Conservation (phyloP, 1,140 invertebrate genomes). For the Lepidostoma basale region DNA sequence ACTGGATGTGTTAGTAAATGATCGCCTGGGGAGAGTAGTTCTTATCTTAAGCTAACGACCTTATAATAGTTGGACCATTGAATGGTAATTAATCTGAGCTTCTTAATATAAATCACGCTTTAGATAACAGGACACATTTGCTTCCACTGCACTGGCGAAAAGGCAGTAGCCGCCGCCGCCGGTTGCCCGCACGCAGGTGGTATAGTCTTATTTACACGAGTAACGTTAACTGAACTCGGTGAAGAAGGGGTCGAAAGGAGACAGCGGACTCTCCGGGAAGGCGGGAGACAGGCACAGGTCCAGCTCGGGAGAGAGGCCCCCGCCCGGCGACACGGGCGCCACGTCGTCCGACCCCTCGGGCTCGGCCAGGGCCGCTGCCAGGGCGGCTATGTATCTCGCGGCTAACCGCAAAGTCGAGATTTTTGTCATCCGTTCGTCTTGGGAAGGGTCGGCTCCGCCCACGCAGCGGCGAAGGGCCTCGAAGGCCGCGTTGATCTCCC, state of each 20-base stretch:
- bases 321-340: constrained; percentile 35
- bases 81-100: too few relatives aligned
- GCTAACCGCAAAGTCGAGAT: constrained; percentile 84
- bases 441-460: constrained; percentile 60
- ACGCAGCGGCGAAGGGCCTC: constrained; percentile 78
- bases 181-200: too few relatives aligned
- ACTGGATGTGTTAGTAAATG: too few relatives aligned
- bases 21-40: too few relatives aligned
- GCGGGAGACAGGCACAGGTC: constrained; percentile 48
- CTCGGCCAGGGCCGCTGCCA: constrained; percentile 40
- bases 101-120: too few relatives aligned
- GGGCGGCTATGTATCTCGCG: constrained; percentile 78
- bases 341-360: constrained; percentile 45
- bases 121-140: too few relatives aligned
- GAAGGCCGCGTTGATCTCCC: constrained; percentile 88
- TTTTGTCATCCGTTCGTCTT: constrained; percentile 81
- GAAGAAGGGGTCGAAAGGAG: constrained; percentile 59
- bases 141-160: too few relatives aligned
- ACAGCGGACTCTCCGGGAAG: constrained; percentile 54
- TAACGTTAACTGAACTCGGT: constrained; percentile 52
- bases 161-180: too few relatives aligned
- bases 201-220: too few relatives aligned
- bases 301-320: constrained; percentile 53
- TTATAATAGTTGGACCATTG: too few relatives aligned
- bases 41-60: too few relatives aligned